Evolutionary conservation across 2,888 invertebrate genomes (phyloP).

Genomic region (Ochropleura leucogaster): DNA sequence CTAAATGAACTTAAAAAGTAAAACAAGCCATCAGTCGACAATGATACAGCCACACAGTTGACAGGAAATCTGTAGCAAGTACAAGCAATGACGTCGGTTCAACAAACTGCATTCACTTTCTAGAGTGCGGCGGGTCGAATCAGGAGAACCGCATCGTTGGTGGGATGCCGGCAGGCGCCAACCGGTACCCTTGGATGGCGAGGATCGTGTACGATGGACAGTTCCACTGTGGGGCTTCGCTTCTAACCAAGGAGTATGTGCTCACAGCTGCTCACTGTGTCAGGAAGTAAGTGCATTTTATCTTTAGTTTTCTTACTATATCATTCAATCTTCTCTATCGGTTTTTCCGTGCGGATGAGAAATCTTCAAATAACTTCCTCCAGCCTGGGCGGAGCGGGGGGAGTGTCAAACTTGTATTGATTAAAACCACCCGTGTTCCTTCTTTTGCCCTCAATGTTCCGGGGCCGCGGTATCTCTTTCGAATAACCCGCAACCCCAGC

Average conservation of each 20-base stretch:
- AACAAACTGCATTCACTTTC: conserved; percentile 75
- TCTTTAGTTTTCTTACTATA: neutral
- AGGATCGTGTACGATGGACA: conserved; percentile 96
- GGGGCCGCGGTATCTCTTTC: too few relatives aligned
- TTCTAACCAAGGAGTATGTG: conserved; percentile 95
- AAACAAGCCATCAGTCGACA: conserved; percentile 52
- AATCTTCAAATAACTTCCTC: too few relatives aligned
- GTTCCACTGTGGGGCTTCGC: conserved; percentile 96
- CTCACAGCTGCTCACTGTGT: conserved; percentile 97
- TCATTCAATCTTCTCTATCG: neutral
- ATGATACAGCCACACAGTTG: conserved; percentile 52
- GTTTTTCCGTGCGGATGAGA: neutral
- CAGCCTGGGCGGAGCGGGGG: too few relatives aligned
- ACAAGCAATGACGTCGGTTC: conserved; percentile 68
- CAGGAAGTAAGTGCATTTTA: conserved; percentile 91
- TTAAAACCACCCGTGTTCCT: too few relatives aligned
- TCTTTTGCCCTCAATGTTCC: too few relatives aligned
- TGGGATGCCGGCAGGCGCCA: conserved; percentile 94
- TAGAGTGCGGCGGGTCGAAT: conserved; percentile 95
- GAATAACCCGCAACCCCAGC: too few relatives aligned
- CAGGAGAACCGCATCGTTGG: conserved; percentile 97
- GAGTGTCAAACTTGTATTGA: too few relatives aligned
- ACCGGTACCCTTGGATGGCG: conserved; percentile 97
- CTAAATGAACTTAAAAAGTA: conserved; percentile 16
- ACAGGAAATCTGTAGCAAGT: conserved; percentile 64